A percentile compares a stretch with the other conserved stretches of the same genome.
These are phyloP conservation scores for Calameuta pallipes DNA, from an alignment of 2,888 invertebrate species.

Conservation along the genomic window DNA sequence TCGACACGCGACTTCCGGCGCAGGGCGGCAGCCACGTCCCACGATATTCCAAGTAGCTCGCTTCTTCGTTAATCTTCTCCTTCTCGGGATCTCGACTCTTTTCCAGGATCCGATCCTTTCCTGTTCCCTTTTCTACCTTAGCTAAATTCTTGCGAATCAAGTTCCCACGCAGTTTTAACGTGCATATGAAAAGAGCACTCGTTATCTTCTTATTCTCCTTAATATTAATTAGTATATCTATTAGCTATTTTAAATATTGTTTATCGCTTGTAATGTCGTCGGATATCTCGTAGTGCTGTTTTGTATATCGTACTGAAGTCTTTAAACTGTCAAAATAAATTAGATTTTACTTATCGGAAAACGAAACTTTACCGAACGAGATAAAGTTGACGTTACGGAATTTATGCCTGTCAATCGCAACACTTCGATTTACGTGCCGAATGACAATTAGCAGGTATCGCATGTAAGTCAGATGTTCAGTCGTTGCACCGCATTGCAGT, in stretches of 20 bases:
- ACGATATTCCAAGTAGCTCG: not conserved
- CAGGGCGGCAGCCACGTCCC: constrained; percentile 46
- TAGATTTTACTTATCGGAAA: not conserved
- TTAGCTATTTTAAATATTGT: not conserved
- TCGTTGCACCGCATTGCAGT: not conserved
- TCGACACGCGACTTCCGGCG: constrained; percentile 65
- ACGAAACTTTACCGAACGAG: not conserved
- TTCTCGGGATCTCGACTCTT: not conserved
- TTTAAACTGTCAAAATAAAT: not conserved
- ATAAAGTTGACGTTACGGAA: not conserved
- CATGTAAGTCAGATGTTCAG: not conserved
- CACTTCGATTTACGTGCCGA: not conserved
- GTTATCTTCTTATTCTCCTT: too few relatives aligned
- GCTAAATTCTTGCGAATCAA: not conserved
- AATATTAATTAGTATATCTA: too few relatives aligned
- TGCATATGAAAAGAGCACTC: not conserved
- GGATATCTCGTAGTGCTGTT: not conserved
- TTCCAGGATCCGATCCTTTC: not conserved
- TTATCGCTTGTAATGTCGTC: too few relatives aligned
- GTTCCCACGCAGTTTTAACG: not conserved
- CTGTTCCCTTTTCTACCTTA: not conserved
- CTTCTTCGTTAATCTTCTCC: not conserved
- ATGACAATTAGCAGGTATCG: not conserved
- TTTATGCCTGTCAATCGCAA: not conserved
- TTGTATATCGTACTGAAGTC: not conserved